Evolutionary conservation across 2,113 vertebrate species (phyloP), one percentile per base, ranked within the genome.

Genomic region (Dasypus novemcinctus): DNA sequence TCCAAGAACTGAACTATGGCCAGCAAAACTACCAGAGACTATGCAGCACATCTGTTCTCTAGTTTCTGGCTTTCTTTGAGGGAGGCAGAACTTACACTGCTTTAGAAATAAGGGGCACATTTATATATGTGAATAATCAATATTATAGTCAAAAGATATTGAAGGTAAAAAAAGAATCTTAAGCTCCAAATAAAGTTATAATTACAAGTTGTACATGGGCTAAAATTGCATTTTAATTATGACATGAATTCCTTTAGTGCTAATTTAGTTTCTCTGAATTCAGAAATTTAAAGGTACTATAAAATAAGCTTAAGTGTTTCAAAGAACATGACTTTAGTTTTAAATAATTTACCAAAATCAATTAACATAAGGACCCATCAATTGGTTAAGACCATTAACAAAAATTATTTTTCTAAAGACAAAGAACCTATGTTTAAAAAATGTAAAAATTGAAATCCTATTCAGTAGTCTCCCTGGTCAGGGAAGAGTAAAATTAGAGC

Each of bases 281-380:
- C 17, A 75, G 5, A 88, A 75, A 18, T 54, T 66, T 27, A 86
- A 31, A 68, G 75, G 10, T 63, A 43, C 25, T 81, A 83, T 31
- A 76, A 83, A 88, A 76, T 69, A 83, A 83, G 21, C 21, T 75
- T 69, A n/a, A n/a, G 17, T 27, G 23, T 95, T 20, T 57, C 64
- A 59, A 46, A 64, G 31, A 84, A 49, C 54, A 89, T 23, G n/a
- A 61, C 3, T 92, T 1, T 92, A 12, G 23, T 76, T 57, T 93
- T 84, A 84, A 89, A 79, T 36, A n/a, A n/a, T 83, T 74, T 79
- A 9, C 64, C 66, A 91, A 90, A 72, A 85, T 87, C 29, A 90
- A 57, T 90, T 66, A 84, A 72, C 0, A 63, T 95, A 81, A n/a
- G 80, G 63, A 43, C 29, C 25, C 4, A 69, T 57, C 41, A 75